Base-by-base conservation (phyloP, 2,797 vertebrate species). In the Pangasius sanitwongsei region DNA sequence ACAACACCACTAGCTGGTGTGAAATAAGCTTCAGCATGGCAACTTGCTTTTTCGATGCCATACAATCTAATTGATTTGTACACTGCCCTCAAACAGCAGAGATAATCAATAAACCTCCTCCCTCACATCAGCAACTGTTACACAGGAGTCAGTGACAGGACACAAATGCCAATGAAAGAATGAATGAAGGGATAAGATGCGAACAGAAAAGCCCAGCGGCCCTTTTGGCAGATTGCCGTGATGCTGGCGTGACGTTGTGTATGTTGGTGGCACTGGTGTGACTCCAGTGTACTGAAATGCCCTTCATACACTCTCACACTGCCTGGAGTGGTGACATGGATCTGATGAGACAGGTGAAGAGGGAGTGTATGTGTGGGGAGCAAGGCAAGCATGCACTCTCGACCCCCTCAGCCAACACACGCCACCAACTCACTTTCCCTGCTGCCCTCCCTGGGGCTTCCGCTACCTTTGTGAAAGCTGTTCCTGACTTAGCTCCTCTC, bases 251-350 rank as follows among this genome's bases (percentile, higher is more conserved):
- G 88, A 88, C 84, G 93, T 92, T 95, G 94, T 93, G 92, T 94
- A 67, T 84, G 55, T 65, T 9, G 48, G 85, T 57, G 86, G 88
- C 86, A 77, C 83, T 50, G 70, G 81, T 57, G 23, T 89, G 90
- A 89, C 85, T 89, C 59, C 53, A 31, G 75, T 65, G 80, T 86
- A 87, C 88, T 72, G 48, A 89, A 87, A 89, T 57, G 65, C 87
- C 87, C 86, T 86, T 87, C 89, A 89, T 95, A 97, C 96, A 96
- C 90, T 89, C 74, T 85, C 83, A 80, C 95, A 97, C 96, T 96
- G 96, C 96, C 96, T 94, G 96, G 96, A 97, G 96, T 96, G 96
- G 95, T 97, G 98, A 98, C 98, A 99, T 94, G 97, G 97, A 99
- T 98, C 97, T 97, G 97, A 98, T 98, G 97, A 98, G 97, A 98